phyloP scores from a whole-genome alignment of 2,113 vertebrate species.

The Stegastes partitus region DNA sequence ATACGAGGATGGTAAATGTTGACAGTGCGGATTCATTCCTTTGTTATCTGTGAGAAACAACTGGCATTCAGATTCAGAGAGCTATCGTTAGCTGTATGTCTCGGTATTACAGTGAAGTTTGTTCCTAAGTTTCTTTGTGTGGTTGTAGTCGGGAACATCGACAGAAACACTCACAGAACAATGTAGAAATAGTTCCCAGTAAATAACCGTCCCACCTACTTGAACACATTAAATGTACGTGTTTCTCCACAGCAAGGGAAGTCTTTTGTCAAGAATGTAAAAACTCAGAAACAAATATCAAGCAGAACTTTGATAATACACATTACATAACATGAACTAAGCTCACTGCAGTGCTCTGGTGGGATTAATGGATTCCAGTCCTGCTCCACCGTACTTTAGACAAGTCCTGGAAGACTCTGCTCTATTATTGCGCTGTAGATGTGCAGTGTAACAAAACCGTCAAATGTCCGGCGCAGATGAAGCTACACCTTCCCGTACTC shows the following conservation, averaged over 20 bases:
- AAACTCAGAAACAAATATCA: conserved; percentile 3
- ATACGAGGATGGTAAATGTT: background rate
- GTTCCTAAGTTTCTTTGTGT: background rate
- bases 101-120: background rate
- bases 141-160: background rate
- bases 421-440: background rate
- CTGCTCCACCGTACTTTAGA: conserved; percentile 8
- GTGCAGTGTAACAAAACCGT: conserved; percentile 22
- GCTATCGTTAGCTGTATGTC: background rate
- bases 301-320: background rate
- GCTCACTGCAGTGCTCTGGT: background rate
- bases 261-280: conserved; percentile 8
- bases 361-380: conserved; percentile 3
- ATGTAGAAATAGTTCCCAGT: background rate
- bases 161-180: background rate
- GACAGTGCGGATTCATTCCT: background rate
- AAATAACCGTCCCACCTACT: background rate
- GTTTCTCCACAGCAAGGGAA: background rate
- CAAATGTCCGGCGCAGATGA: conserved; percentile 11
- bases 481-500: conserved; percentile 18
- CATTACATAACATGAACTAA: background rate
- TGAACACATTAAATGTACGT: background rate
- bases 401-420: conserved; percentile 12
- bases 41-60: background rate
- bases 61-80: background rate